Evolutionary conservation across 1,140 invertebrate species (phyloP).

Genomic region (Drosophila elegans): DNA sequence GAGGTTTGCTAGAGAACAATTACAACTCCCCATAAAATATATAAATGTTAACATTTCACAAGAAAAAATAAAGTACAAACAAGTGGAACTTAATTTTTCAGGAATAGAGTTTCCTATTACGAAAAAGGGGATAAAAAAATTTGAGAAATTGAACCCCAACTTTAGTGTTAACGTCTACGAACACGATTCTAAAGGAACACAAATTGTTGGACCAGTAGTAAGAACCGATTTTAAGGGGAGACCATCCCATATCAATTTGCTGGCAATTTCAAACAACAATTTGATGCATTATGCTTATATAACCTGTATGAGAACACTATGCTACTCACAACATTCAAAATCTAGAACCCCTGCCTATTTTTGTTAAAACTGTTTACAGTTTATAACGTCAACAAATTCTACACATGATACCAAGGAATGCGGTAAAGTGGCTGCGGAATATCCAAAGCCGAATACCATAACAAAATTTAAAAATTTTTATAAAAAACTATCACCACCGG

Average conservation of each 20-base stretch:
- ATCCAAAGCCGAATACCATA: background rate
- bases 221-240: background rate
- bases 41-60: no score
- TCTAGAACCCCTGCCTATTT: background rate
- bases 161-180: no score
- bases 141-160: no score
- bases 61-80: no score
- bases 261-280: background rate
- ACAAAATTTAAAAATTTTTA: background rate
- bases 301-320: background rate
- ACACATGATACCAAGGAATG: background rate
- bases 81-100: no score
- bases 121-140: no score
- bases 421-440: background rate
- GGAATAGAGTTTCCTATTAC: no score
- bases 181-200: no score
- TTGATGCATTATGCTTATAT: background rate
- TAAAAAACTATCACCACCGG: background rate
- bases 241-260: background rate
- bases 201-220: background rate
- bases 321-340: background rate
- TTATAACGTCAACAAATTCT: background rate
- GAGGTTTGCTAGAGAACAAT: no score
- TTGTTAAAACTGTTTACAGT: background rate
- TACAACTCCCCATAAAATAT: no score